phyloP scores from a whole-genome alignment of 1,140 invertebrate genomes.

The Nilaparvata lugens region DNA sequence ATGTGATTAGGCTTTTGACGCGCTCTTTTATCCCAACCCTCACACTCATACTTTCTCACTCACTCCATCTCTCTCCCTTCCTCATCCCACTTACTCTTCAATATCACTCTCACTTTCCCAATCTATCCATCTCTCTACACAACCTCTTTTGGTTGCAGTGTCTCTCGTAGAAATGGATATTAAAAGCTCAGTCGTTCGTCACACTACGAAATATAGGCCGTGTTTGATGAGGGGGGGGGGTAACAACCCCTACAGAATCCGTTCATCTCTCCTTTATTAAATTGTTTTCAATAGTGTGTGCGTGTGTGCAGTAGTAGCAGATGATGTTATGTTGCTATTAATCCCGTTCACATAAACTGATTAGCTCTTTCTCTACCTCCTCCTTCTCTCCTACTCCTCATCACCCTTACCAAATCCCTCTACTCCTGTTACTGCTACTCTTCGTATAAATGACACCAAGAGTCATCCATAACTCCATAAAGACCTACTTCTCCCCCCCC shows the following conservation, averaged over 20 bases:
- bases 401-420: neutral
- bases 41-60: too few relatives aligned
- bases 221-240: neutral
- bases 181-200: conserved; percentile 13
- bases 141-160: neutral
- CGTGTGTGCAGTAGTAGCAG: neutral
- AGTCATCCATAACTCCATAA: too few relatives aligned
- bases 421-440: too few relatives aligned
- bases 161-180: neutral
- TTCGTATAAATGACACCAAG: too few relatives aligned
- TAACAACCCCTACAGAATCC: neutral
- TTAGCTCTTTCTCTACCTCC: neutral
- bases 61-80: too few relatives aligned
- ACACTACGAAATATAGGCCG: neutral
- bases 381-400: neutral
- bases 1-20: neutral
- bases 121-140: too few relatives aligned
- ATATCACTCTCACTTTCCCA: too few relatives aligned
- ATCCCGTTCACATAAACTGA: neutral
- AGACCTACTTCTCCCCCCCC: too few relatives aligned
- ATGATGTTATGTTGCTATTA: conserved; percentile 2
- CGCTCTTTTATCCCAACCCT: too few relatives aligned
- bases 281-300: conserved; percentile 3
- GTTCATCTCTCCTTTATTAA: conserved; percentile 9
- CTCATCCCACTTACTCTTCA: too few relatives aligned